Evolutionary conservation across 2,797 vertebrate species (phyloP).

Genomic region (Cryptoblepharus egeriae): DNA sequence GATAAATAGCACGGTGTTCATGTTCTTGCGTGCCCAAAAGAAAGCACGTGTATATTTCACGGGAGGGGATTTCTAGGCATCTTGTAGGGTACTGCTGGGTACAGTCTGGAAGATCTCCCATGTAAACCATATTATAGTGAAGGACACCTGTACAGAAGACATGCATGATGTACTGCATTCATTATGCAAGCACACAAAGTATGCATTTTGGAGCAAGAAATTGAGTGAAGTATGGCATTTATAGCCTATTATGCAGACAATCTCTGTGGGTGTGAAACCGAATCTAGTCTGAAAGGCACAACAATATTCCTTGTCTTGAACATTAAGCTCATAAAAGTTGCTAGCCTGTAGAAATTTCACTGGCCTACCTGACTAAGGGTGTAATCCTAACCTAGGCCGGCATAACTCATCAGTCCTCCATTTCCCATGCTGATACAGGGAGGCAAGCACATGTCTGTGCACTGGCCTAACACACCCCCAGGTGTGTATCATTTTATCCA

Average conservation of each 20-base stretch:
- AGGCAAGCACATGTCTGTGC: too few species aligned
- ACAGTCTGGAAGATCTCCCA: background rate
- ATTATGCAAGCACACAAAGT: constrained; percentile 22
- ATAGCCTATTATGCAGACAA: constrained; percentile 34
- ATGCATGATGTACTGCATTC: background rate
- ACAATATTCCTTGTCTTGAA: background rate
- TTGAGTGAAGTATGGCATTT: constrained; percentile 32
- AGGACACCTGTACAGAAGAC: background rate
- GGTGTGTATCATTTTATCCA: too few species aligned
- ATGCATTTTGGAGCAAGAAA: constrained; percentile 10
- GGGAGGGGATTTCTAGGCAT: background rate
- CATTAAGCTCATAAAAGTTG: background rate
- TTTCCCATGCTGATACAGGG: too few species aligned
- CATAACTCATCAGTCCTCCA: too few species aligned
- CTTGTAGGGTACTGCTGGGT: background rate
- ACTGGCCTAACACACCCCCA: too few species aligned
- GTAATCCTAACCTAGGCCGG: too few species aligned
- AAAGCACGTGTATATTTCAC: background rate
- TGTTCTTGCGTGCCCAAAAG: constrained; percentile 11
- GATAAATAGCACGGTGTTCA: constrained; percentile 18
- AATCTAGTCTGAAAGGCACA: constrained; percentile 11
- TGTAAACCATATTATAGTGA: background rate
- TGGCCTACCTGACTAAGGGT: background rate
- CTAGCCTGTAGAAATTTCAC: background rate
- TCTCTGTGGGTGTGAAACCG: constrained; percentile 29